Evolutionary conservation across 2,888 invertebrate genomes (phyloP).

Genomic region (Drosophila infuscata): DNA sequence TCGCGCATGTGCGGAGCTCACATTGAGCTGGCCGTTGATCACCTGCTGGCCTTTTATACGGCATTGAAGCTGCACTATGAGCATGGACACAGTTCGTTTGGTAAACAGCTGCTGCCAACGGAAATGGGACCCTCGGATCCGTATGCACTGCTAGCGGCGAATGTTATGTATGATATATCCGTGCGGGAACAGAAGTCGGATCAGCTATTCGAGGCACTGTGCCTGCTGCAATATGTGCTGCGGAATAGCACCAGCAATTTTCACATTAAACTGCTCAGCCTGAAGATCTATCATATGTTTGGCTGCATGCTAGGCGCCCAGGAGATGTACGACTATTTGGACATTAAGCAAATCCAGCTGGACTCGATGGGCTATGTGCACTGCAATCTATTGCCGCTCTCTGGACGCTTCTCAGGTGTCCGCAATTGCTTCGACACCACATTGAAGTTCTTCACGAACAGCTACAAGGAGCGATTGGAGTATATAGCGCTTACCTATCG

Average conservation of each 20-base stretch:
- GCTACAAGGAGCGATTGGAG: slow-evolving; percentile 96
- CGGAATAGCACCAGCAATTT: slow-evolving; percentile 94
- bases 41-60: slow-evolving; percentile 87
- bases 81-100: slow-evolving; percentile 87
- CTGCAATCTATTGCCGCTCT: slow-evolving; percentile 90
- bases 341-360: slow-evolving; percentile 96
- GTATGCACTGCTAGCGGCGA: slow-evolving; percentile 90
- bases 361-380: slow-evolving; percentile 95
- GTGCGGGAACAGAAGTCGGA: slow-evolving; percentile 86
- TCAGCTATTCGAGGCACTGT: slow-evolving; percentile 88
- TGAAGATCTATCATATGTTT: slow-evolving; percentile 91
- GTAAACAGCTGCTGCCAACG: slow-evolving; percentile 87
- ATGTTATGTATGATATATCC: slow-evolving; percentile 86
- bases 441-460: slow-evolving; percentile 93
- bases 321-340: slow-evolving; percentile 91
- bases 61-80: slow-evolving; percentile 89
- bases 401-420: slow-evolving; percentile 90
- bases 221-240: slow-evolving; percentile 90
- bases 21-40: slow-evolving; percentile 86
- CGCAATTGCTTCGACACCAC: slow-evolving; percentile 90
- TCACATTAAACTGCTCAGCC: slow-evolving; percentile 93
- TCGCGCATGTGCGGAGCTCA: slow-evolving; percentile 90
- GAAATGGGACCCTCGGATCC: slow-evolving; percentile 92
- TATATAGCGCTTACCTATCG: slow-evolving; percentile 96
- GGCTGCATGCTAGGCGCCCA: slow-evolving; percentile 92